Percentiles rank a stretch among this genome's conserved stretches.
phyloP scores from a whole-genome alignment of 2,113 vertebrate genomes.

The Gambusia affinis region DNA sequence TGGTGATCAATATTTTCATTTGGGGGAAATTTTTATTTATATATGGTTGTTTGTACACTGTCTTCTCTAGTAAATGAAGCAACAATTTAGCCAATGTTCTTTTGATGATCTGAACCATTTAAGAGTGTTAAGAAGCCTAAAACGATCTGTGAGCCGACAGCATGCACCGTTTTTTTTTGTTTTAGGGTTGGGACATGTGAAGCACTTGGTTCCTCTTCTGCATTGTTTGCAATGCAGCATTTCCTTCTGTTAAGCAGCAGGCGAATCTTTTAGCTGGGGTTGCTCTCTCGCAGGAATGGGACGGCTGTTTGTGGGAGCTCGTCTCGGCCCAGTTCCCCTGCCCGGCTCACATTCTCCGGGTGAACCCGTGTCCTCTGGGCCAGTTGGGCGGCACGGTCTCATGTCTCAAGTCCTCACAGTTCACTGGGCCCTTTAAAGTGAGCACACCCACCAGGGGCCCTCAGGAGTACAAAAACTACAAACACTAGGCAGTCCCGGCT shows the following conservation, averaged over 20 bases:
- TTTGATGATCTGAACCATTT: too few relatives aligned
- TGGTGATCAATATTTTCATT: too few relatives aligned
- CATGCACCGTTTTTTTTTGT: background rate
- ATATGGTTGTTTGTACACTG: too few relatives aligned
- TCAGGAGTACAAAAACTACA: slow-evolving; percentile 74
- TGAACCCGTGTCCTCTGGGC: slow-evolving; percentile 76
- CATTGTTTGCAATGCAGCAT: slow-evolving; percentile 22
- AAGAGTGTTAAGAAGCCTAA: too few relatives aligned
- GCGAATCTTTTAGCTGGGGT: slow-evolving; percentile 7
- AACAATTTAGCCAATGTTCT: too few relatives aligned
- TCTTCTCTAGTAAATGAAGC: too few relatives aligned
- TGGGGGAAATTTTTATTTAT: too few relatives aligned
- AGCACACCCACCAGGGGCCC: slow-evolving; percentile 72
- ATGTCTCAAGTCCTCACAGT: slow-evolving; percentile 83
- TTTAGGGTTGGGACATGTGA: background rate
- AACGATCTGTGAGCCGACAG: too few relatives aligned
- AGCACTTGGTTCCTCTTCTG: background rate
- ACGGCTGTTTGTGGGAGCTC: slow-evolving; percentile 67
- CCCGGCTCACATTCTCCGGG: slow-evolving; percentile 74
- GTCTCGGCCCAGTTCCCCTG: slow-evolving; percentile 70
- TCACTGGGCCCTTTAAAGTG: slow-evolving; percentile 83
- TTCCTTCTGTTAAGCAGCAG: slow-evolving; percentile 27
- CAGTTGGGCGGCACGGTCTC: slow-evolving; percentile 77
- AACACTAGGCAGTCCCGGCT: slow-evolving; percentile 69
- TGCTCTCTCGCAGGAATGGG: slow-evolving; percentile 50